phyloP scores from a whole-genome alignment of 2,113 vertebrate species.

The rat (Rattus norvegicus) region DNA sequence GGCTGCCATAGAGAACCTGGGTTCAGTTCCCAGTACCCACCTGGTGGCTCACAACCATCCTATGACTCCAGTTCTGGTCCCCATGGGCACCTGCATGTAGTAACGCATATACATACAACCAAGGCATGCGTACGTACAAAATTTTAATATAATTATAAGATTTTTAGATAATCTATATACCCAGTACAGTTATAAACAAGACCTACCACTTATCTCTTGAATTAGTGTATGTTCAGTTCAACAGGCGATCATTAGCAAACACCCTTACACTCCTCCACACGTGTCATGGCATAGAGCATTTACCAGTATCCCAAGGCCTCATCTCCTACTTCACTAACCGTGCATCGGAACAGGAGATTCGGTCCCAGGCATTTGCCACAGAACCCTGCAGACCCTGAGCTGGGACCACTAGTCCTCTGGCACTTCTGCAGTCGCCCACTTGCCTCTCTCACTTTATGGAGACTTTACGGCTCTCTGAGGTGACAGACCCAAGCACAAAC shows the following conservation, averaged over 20 bases:
- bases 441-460: background rate
- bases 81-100: background rate
- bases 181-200: background rate
- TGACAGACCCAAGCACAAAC: slow-evolving; percentile 36
- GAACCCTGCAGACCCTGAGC: background rate
- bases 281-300: background rate
- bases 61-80: background rate
- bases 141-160: background rate
- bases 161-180: background rate
- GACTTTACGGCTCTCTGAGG: background rate
- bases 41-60: background rate
- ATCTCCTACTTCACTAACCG: background rate
- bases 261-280: background rate
- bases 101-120: background rate
- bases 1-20: background rate
- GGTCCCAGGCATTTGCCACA: background rate
- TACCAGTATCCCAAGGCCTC: background rate
- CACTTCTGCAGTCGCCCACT: background rate
- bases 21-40: background rate
- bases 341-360: background rate
- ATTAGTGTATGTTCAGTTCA: background rate
- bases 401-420: background rate
- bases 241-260: background rate
- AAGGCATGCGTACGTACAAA: background rate
- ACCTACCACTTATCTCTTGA: background rate